These are phyloP conservation scores for Physella acuta DNA, from an alignment of 1,140 invertebrate species.

Conservation along the genomic window DNA sequence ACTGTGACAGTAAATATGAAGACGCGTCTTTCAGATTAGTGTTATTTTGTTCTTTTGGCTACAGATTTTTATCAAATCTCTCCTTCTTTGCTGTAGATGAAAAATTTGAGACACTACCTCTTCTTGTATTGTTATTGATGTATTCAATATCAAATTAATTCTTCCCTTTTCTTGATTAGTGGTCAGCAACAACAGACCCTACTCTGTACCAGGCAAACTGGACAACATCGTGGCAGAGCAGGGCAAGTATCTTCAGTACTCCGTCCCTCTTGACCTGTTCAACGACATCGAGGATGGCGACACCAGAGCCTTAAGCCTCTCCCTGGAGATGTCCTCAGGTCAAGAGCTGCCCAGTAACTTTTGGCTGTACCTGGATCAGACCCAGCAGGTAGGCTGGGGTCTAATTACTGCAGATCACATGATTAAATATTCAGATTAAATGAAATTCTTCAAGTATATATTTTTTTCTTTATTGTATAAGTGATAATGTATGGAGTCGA, in stretches of 20 bases:
- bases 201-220: constrained; percentile 25
- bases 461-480: too few relatives aligned
- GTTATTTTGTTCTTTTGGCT: too few relatives aligned
- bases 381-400: constrained; percentile 19
- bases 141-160: too few relatives aligned
- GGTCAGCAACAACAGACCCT: constrained; percentile 14
- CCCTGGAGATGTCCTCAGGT: constrained; percentile 17
- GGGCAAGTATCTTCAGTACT: constrained; percentile 27
- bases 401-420: too few relatives aligned
- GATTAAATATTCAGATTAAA: too few relatives aligned
- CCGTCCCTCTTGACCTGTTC: constrained; percentile 31
- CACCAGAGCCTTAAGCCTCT: constrained; percentile 24
- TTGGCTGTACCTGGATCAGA: constrained; percentile 30
- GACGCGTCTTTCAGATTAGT: too few relatives aligned
- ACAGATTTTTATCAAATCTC: too few relatives aligned
- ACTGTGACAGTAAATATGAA: too few relatives aligned
- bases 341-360: constrained; percentile 13
- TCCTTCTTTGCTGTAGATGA: too few relatives aligned
- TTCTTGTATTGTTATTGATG: too few relatives aligned
- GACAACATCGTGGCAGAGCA: constrained; percentile 7
- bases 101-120: too few relatives aligned
- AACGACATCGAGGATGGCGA: constrained; percentile 32
- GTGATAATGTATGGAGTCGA: neutral
- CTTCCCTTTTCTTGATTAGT: neutral
- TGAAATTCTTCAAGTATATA: too few relatives aligned